These are phyloP conservation scores for Rhinichthys osculus DNA, from an alignment of 2,797 vertebrate species.

Conservation along the genomic window DNA sequence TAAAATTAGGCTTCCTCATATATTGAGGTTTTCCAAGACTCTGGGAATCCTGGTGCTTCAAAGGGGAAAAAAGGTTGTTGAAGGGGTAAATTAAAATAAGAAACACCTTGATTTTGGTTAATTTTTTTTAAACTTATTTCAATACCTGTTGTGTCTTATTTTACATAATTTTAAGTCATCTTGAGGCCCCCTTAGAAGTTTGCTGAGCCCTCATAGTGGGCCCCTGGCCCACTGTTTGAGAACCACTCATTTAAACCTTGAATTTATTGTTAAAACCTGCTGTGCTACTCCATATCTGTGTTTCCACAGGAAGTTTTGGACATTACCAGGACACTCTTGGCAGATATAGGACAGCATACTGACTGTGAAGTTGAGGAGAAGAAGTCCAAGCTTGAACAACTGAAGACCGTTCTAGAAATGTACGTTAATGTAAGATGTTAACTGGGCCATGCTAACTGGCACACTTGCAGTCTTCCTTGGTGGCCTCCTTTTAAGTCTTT, in stretches of 20 bases:
- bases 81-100: not conserved
- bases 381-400: constrained; percentile 94
- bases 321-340: constrained; percentile 89
- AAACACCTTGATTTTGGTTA: not conserved
- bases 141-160: not conserved
- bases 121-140: not conserved
- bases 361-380: constrained; percentile 95
- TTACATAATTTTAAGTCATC: not conserved
- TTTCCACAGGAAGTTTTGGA: constrained; percentile 93
- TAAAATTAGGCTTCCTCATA: not conserved
- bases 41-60: not conserved
- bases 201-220: not conserved
- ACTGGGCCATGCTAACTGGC: constrained; percentile 54
- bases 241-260: not conserved
- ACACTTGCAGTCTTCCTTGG: constrained; percentile 2
- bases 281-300: not conserved
- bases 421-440: constrained; percentile 73
- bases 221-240: not conserved
- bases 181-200: not conserved
- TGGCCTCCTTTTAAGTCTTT: not conserved
- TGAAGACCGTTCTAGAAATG: constrained; percentile 98
- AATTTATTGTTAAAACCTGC: constrained; percentile 16
- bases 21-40: constrained; percentile 2
- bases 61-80: not conserved
- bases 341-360: constrained; percentile 87